phyloP scores from a whole-genome alignment of 2,888 invertebrate genomes.

The Timema cristinae region DNA sequence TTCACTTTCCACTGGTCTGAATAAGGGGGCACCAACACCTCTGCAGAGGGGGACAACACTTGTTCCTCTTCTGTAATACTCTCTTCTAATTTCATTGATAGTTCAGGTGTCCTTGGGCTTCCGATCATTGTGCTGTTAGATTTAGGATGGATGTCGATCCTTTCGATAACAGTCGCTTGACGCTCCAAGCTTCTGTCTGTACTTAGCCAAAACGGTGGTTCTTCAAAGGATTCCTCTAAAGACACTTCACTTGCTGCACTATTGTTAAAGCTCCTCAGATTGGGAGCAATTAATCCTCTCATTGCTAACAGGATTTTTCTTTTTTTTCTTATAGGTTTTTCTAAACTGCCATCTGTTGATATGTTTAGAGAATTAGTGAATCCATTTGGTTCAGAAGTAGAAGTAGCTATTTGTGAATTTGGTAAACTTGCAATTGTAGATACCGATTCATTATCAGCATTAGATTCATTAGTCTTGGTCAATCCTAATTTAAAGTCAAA shows the following conservation, averaged over 20 bases:
- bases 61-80: constrained; percentile 4
- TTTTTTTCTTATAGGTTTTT: constrained; percentile 35
- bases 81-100: background rate
- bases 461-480: constrained; percentile 13
- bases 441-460: too few relatives aligned
- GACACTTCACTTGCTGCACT: constrained; percentile 21
- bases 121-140: background rate
- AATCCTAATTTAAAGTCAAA: constrained; percentile 17
- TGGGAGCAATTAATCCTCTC: constrained; percentile 25
- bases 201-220: constrained; percentile 29
- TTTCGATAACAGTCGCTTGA: constrained; percentile 30
- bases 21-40: too few relatives aligned
- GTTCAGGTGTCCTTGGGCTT: background rate
- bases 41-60: background rate
- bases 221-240: constrained; percentile 28
- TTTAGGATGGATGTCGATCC: constrained; percentile 10
- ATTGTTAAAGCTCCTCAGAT: constrained; percentile 21
- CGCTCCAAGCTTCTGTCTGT: constrained; percentile 25
- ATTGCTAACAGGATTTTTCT: constrained; percentile 35
- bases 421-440: too few relatives aligned
- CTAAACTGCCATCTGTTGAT: constrained; percentile 15
- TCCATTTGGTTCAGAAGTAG: too few relatives aligned
- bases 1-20: too few relatives aligned
- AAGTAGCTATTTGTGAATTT: too few relatives aligned
- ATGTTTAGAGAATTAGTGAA: too few relatives aligned